Percentiles rank a stretch among this genome's conserved stretches.
Evolutionary conservation across 2,113 vertebrate species (phyloP).

Genomic region (Odobenus rosmarus): DNA sequence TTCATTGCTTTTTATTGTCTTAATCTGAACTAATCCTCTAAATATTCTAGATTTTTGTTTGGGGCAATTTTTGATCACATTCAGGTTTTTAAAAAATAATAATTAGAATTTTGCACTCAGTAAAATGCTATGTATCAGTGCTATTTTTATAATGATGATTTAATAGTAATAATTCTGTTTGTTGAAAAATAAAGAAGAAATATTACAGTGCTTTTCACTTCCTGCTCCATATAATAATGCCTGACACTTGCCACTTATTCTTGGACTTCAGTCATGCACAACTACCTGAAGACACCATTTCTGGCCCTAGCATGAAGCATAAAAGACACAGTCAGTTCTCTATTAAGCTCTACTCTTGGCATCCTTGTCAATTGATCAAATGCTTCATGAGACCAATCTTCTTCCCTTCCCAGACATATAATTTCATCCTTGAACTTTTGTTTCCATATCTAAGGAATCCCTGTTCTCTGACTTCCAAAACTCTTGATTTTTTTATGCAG

Average conservation of each 20-base stretch:
- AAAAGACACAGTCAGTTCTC: not conserved
- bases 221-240: not conserved
- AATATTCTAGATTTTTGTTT: slow-evolving; percentile 26
- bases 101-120: not conserved
- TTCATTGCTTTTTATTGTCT: slow-evolving; percentile 59
- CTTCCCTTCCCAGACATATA: not conserved
- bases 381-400: not conserved
- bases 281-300: not conserved
- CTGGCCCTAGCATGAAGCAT: not conserved
- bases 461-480: not conserved
- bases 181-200: not conserved
- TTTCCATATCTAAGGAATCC: not conserved
- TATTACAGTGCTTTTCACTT: not conserved
- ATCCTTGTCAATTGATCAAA: not conserved
- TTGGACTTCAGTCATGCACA: not conserved
- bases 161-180: not conserved
- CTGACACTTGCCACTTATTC: not conserved
- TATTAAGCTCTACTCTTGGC: not conserved
- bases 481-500: not conserved
- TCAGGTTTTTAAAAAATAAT: not conserved
- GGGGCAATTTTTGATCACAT: slow-evolving; percentile 8
- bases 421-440: not conserved
- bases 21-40: slow-evolving; percentile 36
- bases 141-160: slow-evolving; percentile 5
- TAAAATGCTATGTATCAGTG: not conserved